Percentiles rank a stretch among this genome's conserved stretches.
These are phyloP conservation scores for Paracentrotus lividus DNA, from an alignment of 53 echinoderm and acorn worm genomes.

Conservation along the genomic window DNA sequence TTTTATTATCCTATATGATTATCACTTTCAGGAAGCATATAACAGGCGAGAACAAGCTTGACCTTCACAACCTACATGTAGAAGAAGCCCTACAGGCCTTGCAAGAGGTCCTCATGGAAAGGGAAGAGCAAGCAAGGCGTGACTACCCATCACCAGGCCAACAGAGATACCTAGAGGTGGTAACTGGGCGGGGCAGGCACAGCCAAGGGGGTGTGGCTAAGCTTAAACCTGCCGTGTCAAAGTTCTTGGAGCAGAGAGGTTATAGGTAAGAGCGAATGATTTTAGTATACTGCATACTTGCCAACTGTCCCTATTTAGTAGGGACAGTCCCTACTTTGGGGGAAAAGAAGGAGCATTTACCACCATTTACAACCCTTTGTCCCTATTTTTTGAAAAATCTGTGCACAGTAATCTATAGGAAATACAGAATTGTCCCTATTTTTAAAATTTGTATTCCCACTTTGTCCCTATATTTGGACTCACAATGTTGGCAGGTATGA, in stretches of 20 bases:
- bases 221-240: slow-evolving; percentile 82
- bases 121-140: slow-evolving; percentile 28
- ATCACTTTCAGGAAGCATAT: slow-evolving; percentile 67
- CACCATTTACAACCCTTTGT: too few species aligned
- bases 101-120: slow-evolving; percentile 75
- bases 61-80: slow-evolving; percentile 89
- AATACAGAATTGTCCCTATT: too few species aligned
- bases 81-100: slow-evolving; percentile 88
- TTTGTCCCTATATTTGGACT: too few species aligned
- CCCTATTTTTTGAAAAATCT: too few species aligned
- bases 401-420: too few species aligned
- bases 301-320: too few species aligned
- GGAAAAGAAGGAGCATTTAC: too few species aligned
- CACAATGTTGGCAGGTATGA: too few species aligned
- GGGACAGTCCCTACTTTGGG: too few species aligned
- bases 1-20: background rate
- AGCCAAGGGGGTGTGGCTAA: slow-evolving; percentile 88
- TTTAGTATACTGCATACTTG: too few species aligned
- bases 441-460: too few species aligned
- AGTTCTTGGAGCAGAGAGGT: slow-evolving; percentile 76
- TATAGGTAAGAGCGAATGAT: slow-evolving; percentile 76
- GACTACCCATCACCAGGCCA: slow-evolving; percentile 54
- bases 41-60: slow-evolving; percentile 81
- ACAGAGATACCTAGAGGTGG: slow-evolving; percentile 76
- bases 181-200: slow-evolving; percentile 90